Percentiles rank a stretch among this genome's conserved stretches.
Evolutionary conservation across 2,113 vertebrate genomes (phyloP).

Genomic region (Phaetusa simplex): DNA sequence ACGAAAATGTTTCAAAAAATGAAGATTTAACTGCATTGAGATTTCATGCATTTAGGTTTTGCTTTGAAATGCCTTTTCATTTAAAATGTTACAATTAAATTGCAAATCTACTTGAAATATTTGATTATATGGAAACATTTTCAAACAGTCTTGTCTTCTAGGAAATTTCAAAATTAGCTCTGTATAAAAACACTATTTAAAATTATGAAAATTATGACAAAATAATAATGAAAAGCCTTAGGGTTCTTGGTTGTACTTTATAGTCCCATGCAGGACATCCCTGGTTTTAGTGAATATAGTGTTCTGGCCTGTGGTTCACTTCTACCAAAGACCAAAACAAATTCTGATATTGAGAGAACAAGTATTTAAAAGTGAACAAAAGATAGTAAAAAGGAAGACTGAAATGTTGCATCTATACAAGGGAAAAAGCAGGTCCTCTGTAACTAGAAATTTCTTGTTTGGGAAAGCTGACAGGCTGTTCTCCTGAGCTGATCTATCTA

Average conservation of each 20-base stretch:
- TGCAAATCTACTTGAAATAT: not conserved
- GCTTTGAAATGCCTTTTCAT: not conserved
- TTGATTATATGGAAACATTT: not conserved
- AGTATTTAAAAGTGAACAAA: not conserved
- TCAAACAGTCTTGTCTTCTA: not conserved
- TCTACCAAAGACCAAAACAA: not conserved
- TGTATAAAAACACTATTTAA: not conserved
- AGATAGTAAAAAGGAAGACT: not conserved
- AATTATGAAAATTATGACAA: not conserved
- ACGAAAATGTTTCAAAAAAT: not conserved
- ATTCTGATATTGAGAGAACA: not conserved
- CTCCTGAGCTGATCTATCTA: not conserved
- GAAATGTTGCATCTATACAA: not conserved
- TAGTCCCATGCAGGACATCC: not conserved
- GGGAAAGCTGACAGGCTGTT: constrained; percentile 6
- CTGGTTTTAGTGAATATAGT: not conserved
- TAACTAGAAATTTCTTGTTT: not conserved
- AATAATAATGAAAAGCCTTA: not conserved
- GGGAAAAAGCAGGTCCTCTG: not conserved
- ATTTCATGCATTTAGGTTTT: not conserved
- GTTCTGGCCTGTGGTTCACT: not conserved
- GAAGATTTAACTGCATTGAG: not conserved
- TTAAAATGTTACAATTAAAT: not conserved
- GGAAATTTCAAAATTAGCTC: not conserved
- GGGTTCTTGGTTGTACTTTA: not conserved